Evolutionary conservation across 2,888 invertebrate genomes (phyloP).

Genomic region (Tetragnatha montana): DNA sequence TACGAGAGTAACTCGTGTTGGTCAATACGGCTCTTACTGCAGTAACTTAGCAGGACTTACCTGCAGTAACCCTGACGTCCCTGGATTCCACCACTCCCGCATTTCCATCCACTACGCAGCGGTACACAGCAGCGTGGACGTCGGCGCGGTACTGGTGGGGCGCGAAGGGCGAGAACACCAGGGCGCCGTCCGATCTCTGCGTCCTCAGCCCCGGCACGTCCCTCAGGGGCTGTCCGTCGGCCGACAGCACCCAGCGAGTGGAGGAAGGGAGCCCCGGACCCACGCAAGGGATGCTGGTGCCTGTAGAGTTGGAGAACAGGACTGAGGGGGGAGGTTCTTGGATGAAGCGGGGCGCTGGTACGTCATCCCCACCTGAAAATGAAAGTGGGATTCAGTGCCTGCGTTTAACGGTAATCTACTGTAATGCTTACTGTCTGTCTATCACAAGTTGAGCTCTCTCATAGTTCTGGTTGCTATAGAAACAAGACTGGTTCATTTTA

Average conservation of each 20-base stretch:
- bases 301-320: slow-evolving; percentile 64
- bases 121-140: slow-evolving; percentile 70
- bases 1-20: too few relatives aligned
- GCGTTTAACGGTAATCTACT: too few relatives aligned
- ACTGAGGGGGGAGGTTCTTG: slow-evolving; percentile 51
- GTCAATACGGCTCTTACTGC: too few relatives aligned
- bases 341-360: slow-evolving; percentile 45
- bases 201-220: slow-evolving; percentile 63
- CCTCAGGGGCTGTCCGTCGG: slow-evolving; percentile 42
- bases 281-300: slow-evolving; percentile 52
- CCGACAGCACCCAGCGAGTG: slow-evolving; percentile 44
- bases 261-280: slow-evolving; percentile 53
- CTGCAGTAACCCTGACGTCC: slow-evolving; percentile 70
- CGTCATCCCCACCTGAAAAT: too few relatives aligned
- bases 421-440: too few relatives aligned
- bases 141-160: slow-evolving; percentile 71
- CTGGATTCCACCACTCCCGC: slow-evolving; percentile 69
- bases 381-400: too few relatives aligned
- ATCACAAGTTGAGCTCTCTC: too few relatives aligned
- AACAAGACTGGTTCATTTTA: too few relatives aligned
- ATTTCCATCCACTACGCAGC: slow-evolving; percentile 68
- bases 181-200: slow-evolving; percentile 67
- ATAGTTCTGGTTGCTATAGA: too few relatives aligned
- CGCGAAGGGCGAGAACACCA: slow-evolving; percentile 71
- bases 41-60: slow-evolving; percentile 37